Percentiles rank a stretch among this genome's conserved stretches.
phyloP scores from a whole-genome alignment of 1,140 invertebrate species.

The Conus betulinus region DNA sequence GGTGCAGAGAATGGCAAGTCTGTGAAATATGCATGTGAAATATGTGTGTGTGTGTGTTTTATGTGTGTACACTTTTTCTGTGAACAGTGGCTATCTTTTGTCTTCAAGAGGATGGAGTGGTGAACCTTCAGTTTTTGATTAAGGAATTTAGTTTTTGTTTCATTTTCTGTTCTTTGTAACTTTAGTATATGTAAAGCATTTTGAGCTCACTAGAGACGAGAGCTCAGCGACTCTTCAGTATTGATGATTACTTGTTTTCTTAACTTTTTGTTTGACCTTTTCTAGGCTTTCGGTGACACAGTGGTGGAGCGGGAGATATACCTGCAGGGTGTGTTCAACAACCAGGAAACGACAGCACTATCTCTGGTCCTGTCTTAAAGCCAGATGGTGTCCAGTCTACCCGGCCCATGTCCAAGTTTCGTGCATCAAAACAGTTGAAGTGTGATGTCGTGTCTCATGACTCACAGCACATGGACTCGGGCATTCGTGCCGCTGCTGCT shows the following conservation, averaged over 20 bases:
- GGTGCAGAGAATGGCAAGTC: too few relatives aligned
- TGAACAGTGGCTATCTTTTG: too few relatives aligned
- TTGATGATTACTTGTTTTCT: background rate
- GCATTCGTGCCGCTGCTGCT: background rate
- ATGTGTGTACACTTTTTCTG: too few relatives aligned
- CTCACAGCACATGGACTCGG: background rate
- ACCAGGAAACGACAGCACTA: background rate
- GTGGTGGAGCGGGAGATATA: background rate
- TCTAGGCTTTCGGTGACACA: background rate
- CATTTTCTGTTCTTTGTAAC: too few relatives aligned
- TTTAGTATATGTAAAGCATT: too few relatives aligned
- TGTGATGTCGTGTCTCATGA: background rate
- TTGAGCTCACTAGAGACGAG: too few relatives aligned
- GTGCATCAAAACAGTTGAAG: background rate
- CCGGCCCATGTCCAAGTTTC: background rate
- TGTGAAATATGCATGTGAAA: too few relatives aligned
- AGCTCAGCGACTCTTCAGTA: too few relatives aligned
- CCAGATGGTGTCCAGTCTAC: background rate
- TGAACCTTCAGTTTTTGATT: too few relatives aligned
- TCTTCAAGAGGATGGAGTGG: too few relatives aligned
- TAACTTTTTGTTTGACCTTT: background rate
- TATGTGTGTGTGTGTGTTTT: too few relatives aligned
- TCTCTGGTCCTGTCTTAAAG: background rate
- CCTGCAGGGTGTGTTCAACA: background rate
- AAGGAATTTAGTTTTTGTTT: too few relatives aligned